phyloP scores from a whole-genome alignment of 1,140 invertebrate species.

The Cydia fagiglandana region DNA sequence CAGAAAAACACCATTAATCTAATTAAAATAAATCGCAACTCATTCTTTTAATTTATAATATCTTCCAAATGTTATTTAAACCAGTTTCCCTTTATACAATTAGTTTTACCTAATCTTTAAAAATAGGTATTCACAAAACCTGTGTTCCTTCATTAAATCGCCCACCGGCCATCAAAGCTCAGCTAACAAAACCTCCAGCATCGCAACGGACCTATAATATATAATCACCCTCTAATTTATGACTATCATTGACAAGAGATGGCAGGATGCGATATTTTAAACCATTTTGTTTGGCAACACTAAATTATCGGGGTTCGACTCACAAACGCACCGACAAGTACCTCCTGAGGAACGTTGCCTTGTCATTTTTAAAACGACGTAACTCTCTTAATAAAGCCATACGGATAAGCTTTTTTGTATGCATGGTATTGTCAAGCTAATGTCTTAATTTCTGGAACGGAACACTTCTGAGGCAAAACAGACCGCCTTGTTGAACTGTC shows the following conservation, averaged over 20 bases:
- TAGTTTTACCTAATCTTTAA: background rate
- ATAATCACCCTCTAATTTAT: conserved; percentile 31
- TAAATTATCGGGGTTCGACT: conserved; percentile 26
- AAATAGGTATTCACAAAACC: background rate
- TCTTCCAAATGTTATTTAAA: background rate
- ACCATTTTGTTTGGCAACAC: conserved; percentile 31
- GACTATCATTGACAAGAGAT: conserved; percentile 30
- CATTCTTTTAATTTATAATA: background rate
- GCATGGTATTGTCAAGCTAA: conserved; percentile 53
- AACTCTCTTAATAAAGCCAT: background rate
- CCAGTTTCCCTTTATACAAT: background rate
- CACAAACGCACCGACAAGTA: conserved; percentile 26
- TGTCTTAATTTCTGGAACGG: conserved; percentile 70
- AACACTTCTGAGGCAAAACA: conserved; percentile 64
- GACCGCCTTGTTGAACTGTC: conserved; percentile 57
- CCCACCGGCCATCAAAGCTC: background rate
- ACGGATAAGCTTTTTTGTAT: conserved; percentile 44
- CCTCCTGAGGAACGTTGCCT: background rate
- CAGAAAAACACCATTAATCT: too few species aligned
- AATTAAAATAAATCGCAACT: background rate
- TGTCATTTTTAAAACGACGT: background rate
- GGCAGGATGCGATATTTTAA: conserved; percentile 31
- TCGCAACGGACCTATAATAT: background rate
- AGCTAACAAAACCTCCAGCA: background rate
- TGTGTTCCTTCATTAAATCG: background rate